phyloP scores from a whole-genome alignment of 2,113 vertebrate genomes.

The Oreocharis arfaki region DNA sequence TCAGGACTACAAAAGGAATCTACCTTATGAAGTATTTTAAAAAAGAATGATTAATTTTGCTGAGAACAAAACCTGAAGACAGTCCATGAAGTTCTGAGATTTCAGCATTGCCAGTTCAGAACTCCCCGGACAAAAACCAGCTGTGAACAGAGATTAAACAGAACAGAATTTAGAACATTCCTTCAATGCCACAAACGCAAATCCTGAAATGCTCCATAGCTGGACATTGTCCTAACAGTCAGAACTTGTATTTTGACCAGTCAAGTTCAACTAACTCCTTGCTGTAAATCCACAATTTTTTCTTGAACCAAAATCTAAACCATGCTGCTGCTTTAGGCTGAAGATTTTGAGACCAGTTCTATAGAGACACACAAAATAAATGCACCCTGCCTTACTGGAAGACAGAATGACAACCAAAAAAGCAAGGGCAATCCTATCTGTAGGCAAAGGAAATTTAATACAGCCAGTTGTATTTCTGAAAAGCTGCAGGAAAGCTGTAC shows the following conservation, averaged over 20 bases:
- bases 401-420: not conserved
- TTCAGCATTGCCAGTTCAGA: not conserved
- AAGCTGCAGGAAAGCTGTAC: not conserved
- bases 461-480: not conserved
- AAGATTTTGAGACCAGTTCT: not conserved
- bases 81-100: not conserved
- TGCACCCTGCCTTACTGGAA: not conserved
- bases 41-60: not conserved
- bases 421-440: not conserved
- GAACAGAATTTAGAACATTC: not conserved
- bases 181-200: not conserved
- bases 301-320: not conserved
- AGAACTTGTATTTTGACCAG: not conserved
- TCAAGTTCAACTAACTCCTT: not conserved
- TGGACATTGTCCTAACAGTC: not conserved
- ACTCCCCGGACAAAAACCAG: accelerated
- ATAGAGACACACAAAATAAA: not conserved
- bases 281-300: not conserved
- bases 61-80: not conserved
- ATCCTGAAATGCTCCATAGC: not conserved
- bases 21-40: not conserved
- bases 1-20: not conserved
- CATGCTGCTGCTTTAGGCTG: not conserved
- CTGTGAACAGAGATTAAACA: not conserved
- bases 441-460: not conserved